Percentiles rank a stretch among this genome's conserved stretches.
These are phyloP conservation scores for Botrylloides violaceus DNA, from an alignment of 23 tunicate genomes.

Conservation along the genomic window DNA sequence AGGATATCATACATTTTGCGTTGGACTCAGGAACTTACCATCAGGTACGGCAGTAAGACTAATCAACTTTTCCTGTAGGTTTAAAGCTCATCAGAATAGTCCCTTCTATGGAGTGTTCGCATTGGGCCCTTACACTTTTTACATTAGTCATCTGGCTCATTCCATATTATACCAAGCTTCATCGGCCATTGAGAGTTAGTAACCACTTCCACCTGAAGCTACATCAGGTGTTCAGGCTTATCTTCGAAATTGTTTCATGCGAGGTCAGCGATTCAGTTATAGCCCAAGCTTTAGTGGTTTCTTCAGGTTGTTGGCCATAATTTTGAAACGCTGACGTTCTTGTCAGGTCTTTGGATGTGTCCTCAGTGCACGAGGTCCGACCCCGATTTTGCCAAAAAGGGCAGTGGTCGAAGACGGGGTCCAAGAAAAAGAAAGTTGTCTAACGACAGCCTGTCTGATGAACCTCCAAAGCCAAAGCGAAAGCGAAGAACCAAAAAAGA, in stretches of 20 bases:
- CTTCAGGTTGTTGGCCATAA: too few species aligned
- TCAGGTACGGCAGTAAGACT: conserved; percentile 52
- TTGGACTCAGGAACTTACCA: conserved; percentile 82
- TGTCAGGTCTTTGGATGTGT: conserved; percentile 91
- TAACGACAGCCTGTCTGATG: background rate
- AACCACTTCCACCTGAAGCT: too few species aligned
- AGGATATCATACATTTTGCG: conserved; percentile 97
- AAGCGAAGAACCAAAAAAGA: conserved; percentile 24
- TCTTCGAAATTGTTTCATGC: too few species aligned
- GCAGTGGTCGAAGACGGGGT: conserved; percentile 4
- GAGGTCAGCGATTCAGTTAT: too few species aligned
- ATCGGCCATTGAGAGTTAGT: too few species aligned
- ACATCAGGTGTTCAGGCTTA: too few species aligned
- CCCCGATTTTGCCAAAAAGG: conserved; percentile 57
- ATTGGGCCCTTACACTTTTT: too few species aligned
- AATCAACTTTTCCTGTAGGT: background rate
- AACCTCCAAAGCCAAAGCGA: conserved; percentile 20
- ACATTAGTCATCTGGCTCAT: too few species aligned
- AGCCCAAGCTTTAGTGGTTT: too few species aligned
- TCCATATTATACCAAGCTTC: too few species aligned
- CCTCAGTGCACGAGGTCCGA: conserved; percentile 77
- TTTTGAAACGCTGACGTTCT: too few species aligned
- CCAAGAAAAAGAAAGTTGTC: conserved; percentile 2
- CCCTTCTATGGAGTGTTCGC: too few species aligned
- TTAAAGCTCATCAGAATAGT: background rate